Base-by-base conservation (phyloP, 2,113 vertebrate genomes). In the Callopanchax toddi region DNA sequence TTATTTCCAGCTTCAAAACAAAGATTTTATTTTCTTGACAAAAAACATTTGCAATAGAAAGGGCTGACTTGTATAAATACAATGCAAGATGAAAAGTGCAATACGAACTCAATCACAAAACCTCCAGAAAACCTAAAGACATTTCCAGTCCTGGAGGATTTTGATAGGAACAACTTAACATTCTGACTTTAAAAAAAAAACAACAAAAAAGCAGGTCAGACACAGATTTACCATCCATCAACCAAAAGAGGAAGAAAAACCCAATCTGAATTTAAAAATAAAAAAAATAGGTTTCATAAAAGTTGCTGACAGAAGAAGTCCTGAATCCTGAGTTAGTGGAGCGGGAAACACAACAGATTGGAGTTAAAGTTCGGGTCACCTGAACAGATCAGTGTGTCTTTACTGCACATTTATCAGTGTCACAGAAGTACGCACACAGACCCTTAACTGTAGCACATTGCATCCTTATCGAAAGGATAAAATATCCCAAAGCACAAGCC, bases 401-500 rank as follows among this genome's bases (percentile, higher is more conserved):
- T 10, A 23, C 40, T 57, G 46, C 1, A 6, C 79, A 85, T 85
- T 67, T 71, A 55, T 85, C 84, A 83, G 43, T 66, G 70, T 76
- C 83, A 73, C n/a, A 11, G 20, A 12, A 49, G 36, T 9, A 12
- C 12, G 12, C 6, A 32, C 29, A 32, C 29, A 32, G 10, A 32
- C 10, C 6, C 6, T 32, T 32, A 1, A 8, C 6, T 32, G 29
- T 32, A 6, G 29, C 29, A 32, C 10, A n/a, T n/a, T n/a, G n/a
- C n/a, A n/a, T n/a, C n/a, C n/a, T n/a, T n/a, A n/a, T n/a, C n/a
- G n/a, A n/a, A n/a, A n/a, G n/a, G n/a, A n/a, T n/a, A n/a, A n/a
- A n/a, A n/a, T n/a, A n/a, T n/a, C n/a, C n/a, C n/a, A n/a, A n/a
- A n/a, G n/a, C n/a, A n/a, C n/a, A n/a, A n/a, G n/a, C n/a, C n/a